Evolutionary conservation across 2,888 invertebrate species (phyloP), one percentile per base, ranked within the genome.

Genomic region (Xylocampa areola): DNA sequence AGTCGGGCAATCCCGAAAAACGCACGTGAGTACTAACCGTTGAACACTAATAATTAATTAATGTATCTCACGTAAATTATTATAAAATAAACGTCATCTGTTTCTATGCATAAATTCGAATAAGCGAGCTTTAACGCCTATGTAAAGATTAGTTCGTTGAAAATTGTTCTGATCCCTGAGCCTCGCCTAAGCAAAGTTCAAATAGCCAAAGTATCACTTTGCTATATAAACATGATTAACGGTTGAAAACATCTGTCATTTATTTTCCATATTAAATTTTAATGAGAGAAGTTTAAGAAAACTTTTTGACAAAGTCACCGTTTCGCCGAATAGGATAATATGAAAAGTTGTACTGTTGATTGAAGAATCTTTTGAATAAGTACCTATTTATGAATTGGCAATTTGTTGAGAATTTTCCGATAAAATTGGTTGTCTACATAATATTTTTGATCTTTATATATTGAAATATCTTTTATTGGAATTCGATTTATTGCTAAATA

Each of bases 331-430:
- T 37, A 43, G 19, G 44, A 39, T 53, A 43, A 71, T 67, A 75
- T 68, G 54, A 59, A 59, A 72, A 55, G 19, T 57, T 66, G 8
- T 57, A 21, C 41, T 13, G 41, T 70, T 57, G 45, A 65, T 45
- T 32, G 16, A 50, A 47, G 33, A 50, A 47, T 47, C 39, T 57
- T 23, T 65, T 17, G 21, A 16, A 44, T 64, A n/a, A n/a, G n/a
- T n/a, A n/a, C 4, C 7, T 7, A 17, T 29, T 33, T 57, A 23
- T 17, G 7, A 49, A 55, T 69, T 23, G 40, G 14, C 36, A 64
- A 69, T 45, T 69, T 41, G 32, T 48, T 48, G 17, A 51, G 39
- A 35, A 29, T 43, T 60, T 41, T 54, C 35, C 16, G 13, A 10
- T 2, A 13, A 32, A 32, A 43, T n/a, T 32, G 2, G 14, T 43